phyloP scores from a whole-genome alignment of 2,797 vertebrate species.

The Myotis planiceps region DNA sequence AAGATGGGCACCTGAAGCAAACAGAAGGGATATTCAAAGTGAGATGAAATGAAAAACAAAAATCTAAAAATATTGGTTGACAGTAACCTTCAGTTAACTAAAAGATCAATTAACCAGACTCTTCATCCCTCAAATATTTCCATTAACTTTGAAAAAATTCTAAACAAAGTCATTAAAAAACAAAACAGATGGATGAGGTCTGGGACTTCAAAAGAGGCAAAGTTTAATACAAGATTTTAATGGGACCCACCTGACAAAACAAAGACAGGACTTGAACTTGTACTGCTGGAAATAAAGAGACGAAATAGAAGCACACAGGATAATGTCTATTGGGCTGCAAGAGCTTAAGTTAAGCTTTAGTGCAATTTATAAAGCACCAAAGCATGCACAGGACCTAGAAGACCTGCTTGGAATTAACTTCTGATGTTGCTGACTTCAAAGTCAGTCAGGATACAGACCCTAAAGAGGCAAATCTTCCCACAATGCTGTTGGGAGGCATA shows the following conservation, averaged over 20 bases:
- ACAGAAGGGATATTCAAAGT: conserved; percentile 38
- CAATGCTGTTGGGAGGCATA: conserved; percentile 41
- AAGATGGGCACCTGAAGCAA: conserved; percentile 32
- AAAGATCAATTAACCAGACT: conserved; percentile 75
- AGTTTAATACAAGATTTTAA: conserved; percentile 81
- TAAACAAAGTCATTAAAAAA: conserved; percentile 80
- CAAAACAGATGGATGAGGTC: conserved; percentile 79
- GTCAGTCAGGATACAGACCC: conserved; percentile 60
- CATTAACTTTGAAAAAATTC: conserved; percentile 77
- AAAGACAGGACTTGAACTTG: conserved; percentile 64
- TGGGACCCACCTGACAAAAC: conserved; percentile 83
- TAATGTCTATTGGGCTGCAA: conserved; percentile 38
- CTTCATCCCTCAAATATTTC: conserved; percentile 63
- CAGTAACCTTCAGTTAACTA: conserved; percentile 65
- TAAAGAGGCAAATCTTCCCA: conserved; percentile 49
- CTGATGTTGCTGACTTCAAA: conserved; percentile 78
- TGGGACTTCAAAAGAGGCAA: conserved; percentile 81
- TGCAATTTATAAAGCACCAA: conserved; percentile 74
- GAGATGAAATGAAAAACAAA: conserved; percentile 61
- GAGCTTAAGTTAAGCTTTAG: conserved; percentile 68
- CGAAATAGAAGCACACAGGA: conserved; percentile 57
- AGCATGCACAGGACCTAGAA: conserved; percentile 58
- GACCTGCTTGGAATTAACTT: conserved; percentile 76
- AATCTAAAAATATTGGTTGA: conserved; percentile 62
- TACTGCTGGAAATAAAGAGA: conserved; percentile 68